Evolutionary conservation across 2,113 vertebrate genomes (phyloP), one percentile per base, ranked within the genome.

Genomic region (Corydoras sp.): DNA sequence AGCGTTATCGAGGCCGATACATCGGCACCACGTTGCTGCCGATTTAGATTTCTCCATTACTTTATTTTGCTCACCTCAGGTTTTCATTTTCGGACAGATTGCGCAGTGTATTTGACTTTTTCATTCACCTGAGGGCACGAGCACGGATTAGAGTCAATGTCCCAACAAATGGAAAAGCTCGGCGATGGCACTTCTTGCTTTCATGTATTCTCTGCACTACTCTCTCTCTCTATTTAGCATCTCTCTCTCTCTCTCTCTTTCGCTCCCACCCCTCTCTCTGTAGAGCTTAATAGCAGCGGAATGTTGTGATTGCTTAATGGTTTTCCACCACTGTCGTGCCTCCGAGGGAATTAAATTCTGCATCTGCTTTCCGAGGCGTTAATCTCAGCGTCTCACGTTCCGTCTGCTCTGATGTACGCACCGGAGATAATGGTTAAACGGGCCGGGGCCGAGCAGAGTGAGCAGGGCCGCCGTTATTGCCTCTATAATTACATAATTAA

Each of bases 401-500:
- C 88, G 91, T 93, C 93, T 95, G 94, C 94, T 95, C 97, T 96
- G 95, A 98, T 96, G 94, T 98, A 96, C 92, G 90, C 88, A 89
- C 86, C 88, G 93, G 96, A 99, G 97, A 99, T 99, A 99, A 98
- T 98, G 95, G 97, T 98, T 96, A 98, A 99, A 98, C 94, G 91
- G 92, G 94, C 93, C 93, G 93, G 96, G 93, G 95, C 93, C 95
- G 95, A 95, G 93, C 97, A 94, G 98, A 96, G 93, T 95, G 98
- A 95, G 93, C 94, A 94, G 94, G 92, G 89, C 96, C 93, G 92
- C 92, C 94, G 93, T 97, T 98, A 97, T 97, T 99, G 95, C 95
- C 94, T 97, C 97, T 95, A 97, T 98, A 98, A 99, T 98, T 97
- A 96, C 97, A 97, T 97, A 99, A 99, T 99, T 98, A 98, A 98